Base-by-base conservation (phyloP, 2,113 vertebrate species). In the Erinaceus europaeus region DNA sequence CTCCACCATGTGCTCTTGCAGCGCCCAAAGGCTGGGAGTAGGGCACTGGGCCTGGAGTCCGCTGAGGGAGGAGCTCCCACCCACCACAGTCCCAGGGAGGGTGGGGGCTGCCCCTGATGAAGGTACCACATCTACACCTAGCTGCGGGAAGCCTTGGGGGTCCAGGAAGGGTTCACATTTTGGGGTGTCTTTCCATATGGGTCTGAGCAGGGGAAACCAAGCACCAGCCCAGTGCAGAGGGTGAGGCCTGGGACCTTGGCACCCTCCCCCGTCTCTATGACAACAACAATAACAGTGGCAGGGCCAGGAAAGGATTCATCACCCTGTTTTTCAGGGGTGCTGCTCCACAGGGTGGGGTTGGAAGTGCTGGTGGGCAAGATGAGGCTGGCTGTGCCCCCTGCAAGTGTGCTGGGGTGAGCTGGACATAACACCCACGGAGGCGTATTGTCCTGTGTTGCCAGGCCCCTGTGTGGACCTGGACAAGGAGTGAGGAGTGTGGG, bases 251-350 rank as follows among this genome's bases (percentile, higher is more conserved):
- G 68, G 86, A 44, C 46, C 36, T 67, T 62, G 55, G 25, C 59
- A 25, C 42, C 14, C 9, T 1, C 20, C 38, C 38, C 0, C 17
- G 8, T 3, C 85, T 17, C 85, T 82, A 76, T 87, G 81, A 74
- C 55, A 89, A 89, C 53, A 4, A 48, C 17, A 74, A 78, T 36
- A 90, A 91, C 89, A 92, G 42, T n/a, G 8, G 11, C 46, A 42
- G 57, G 53, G 48, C 69, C 57, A 27, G 38, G 57, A 76, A 68
- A 46, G 42, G 76, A 68, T 27, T 68, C 83, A 44, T 64, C 34
- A 29, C 25, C 34, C 53, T 5, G 5, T 8, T 32, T 77, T 74
- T 64, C 9, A 4, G n/a, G 29, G 69, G 29, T 57, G 11, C 12
- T 13, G 36, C 27, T 12, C 36, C 34, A 5, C 23, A 5, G 52